These are phyloP conservation scores for Alouatta palliata DNA, from an alignment of 2,113 vertebrate genomes.

Conservation along the genomic window DNA sequence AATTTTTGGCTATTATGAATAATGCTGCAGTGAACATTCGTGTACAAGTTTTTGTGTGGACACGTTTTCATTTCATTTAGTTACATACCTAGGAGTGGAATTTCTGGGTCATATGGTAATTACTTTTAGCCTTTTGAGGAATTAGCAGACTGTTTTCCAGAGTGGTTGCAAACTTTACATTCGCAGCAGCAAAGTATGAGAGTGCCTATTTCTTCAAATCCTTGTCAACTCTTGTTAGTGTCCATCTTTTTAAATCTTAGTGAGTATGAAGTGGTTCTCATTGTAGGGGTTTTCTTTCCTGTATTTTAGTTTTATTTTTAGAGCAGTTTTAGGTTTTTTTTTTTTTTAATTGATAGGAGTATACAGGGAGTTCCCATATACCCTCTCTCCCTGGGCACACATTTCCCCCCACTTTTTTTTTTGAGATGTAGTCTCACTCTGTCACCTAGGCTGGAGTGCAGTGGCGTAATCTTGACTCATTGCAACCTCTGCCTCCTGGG, in stretches of 20 bases:
- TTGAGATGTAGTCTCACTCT: too few species aligned
- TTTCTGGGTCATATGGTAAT: neutral
- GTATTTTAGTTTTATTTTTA: neutral
- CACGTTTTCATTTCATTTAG: neutral
- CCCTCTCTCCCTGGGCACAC: neutral
- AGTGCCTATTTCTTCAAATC: neutral
- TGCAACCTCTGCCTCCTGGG: too few species aligned
- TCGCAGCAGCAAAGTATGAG: neutral
- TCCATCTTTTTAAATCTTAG: neutral
- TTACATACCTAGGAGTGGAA: neutral
- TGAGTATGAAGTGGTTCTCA: neutral
- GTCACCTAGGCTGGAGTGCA: too few species aligned
- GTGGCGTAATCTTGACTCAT: too few species aligned
- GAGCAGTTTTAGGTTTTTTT: neutral
- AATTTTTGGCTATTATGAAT: neutral
- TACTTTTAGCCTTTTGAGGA: neutral
- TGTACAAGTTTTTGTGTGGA: neutral
- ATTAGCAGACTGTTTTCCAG: neutral
- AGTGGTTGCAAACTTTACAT: neutral
- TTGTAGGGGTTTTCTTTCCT: neutral
- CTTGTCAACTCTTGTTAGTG: neutral
- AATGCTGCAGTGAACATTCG: neutral
- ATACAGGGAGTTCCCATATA: neutral
- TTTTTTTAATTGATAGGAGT: neutral
- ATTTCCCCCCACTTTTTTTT: neutral